phyloP scores from a whole-genome alignment of 2,797 vertebrate species.

The Gadopsis bispinosus region DNA sequence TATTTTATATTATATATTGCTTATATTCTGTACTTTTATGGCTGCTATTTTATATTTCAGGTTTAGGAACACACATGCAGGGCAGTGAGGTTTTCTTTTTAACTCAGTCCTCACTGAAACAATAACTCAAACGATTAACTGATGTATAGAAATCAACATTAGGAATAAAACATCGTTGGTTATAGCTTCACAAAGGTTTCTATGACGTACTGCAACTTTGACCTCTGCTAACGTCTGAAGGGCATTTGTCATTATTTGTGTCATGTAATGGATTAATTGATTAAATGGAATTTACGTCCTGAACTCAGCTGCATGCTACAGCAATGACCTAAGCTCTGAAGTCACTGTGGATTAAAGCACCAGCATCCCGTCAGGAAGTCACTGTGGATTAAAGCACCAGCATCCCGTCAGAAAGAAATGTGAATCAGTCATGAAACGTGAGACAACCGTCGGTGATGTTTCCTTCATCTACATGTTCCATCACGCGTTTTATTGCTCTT shows the following conservation, averaged over 20 bases:
- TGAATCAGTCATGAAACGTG: too few species aligned
- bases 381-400: slow-evolving; percentile 14
- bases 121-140: neutral
- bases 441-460: neutral
- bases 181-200: neutral
- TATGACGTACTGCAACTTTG: neutral
- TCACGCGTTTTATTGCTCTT: neutral
- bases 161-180: neutral
- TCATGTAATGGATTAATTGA: neutral
- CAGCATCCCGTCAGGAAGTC: neutral
- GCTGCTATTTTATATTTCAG: neutral
- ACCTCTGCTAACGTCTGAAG: neutral
- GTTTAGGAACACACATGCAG: neutral
- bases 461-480: neutral
- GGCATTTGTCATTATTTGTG: neutral
- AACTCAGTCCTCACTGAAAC: neutral
- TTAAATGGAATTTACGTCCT: neutral
- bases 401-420: neutral
- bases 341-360: slow-evolving; percentile 15
- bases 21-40: too few species aligned
- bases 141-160: too few species aligned
- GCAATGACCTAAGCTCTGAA: neutral
- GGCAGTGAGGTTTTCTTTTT: neutral
- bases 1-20: too few species aligned
- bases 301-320: too few species aligned